phyloP scores from a whole-genome alignment of 2,888 invertebrate species.

The Eumacrocentrus americanus region DNA sequence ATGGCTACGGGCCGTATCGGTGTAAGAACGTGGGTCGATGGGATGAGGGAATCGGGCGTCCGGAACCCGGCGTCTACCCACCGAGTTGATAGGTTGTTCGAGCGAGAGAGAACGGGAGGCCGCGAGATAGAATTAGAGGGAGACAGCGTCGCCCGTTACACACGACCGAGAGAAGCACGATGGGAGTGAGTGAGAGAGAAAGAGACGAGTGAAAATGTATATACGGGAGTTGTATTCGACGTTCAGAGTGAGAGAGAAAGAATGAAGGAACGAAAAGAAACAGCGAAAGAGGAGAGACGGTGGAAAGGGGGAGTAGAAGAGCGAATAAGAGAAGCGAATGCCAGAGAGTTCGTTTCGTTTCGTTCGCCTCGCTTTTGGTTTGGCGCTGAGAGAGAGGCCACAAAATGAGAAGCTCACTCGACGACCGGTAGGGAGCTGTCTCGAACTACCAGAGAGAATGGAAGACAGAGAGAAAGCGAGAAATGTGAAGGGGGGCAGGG shows the following conservation, averaged over 20 bases:
- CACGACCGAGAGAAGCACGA: slow-evolving; percentile 35
- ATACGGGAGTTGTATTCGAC: slow-evolving; percentile 17
- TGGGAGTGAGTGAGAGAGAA: slow-evolving; percentile 27
- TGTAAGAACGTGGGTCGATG: slow-evolving; percentile 60
- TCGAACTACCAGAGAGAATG: neutral
- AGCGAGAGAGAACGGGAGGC: slow-evolving; percentile 49
- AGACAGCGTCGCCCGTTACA: slow-evolving; percentile 46
- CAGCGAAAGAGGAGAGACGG: slow-evolving; percentile 19
- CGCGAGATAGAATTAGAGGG: slow-evolving; percentile 59
- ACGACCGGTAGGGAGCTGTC: slow-evolving; percentile 6
- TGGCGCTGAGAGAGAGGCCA: slow-evolving; percentile 28
- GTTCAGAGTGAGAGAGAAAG: slow-evolving; percentile 31
- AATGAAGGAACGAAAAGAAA: slow-evolving; percentile 33
- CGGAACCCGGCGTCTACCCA: slow-evolving; percentile 58
- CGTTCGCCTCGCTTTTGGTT: slow-evolving; percentile 48
- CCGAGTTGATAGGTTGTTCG: slow-evolving; percentile 60
- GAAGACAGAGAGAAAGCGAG: too few relatives aligned
- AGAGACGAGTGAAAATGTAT: slow-evolving; percentile 31
- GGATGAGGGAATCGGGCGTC: slow-evolving; percentile 59
- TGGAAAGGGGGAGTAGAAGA: slow-evolving; percentile 26
- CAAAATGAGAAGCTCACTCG: slow-evolving; percentile 10
- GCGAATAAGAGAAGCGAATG: slow-evolving; percentile 53
- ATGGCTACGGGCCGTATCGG: slow-evolving; percentile 56
- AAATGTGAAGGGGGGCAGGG: too few relatives aligned
- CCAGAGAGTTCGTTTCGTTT: slow-evolving; percentile 46